Evolutionary conservation across 2,113 vertebrate species (phyloP).

Genomic region (Tenebrosternarchus preto): DNA sequence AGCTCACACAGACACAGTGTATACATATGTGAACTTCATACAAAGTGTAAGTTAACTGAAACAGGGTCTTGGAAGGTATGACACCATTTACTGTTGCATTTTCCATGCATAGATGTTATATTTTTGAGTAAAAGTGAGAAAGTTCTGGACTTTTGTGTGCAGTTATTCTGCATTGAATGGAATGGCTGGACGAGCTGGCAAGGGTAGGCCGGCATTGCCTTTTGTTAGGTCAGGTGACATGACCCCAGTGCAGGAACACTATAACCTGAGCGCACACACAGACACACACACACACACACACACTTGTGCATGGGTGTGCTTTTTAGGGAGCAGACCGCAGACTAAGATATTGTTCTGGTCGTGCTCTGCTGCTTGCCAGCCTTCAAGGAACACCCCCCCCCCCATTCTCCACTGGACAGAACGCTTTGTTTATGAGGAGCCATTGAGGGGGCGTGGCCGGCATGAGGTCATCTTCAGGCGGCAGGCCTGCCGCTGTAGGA

Average conservation of each 20-base stretch:
- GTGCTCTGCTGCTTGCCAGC: constrained; percentile 10
- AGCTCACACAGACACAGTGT: too few relatives aligned
- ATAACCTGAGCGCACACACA: constrained; percentile 32
- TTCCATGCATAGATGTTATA: not conserved
- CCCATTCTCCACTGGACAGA: constrained; percentile 30
- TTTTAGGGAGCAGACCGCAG: constrained; percentile 17
- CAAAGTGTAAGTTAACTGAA: too few relatives aligned
- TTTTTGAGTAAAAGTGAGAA: not conserved
- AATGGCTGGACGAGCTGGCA: not conserved
- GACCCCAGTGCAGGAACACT: constrained; percentile 10
- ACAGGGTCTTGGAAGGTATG: not conserved
- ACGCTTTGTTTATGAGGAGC: constrained; percentile 41
- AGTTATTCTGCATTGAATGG: not conserved
- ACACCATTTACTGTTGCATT: not conserved
- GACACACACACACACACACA: constrained; percentile 4
- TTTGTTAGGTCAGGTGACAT: constrained; percentile 14
- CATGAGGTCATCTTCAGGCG: constrained; percentile 47
- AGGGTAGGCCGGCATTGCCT: not conserved
- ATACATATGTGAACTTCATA: too few relatives aligned
- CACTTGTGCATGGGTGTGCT: not conserved
- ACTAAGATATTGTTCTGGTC: constrained; percentile 34
- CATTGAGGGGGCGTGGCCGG: constrained; percentile 20
- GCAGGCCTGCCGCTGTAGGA: constrained; percentile 44
- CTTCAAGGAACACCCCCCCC: constrained; percentile 37
- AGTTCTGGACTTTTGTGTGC: not conserved